A percentile compares a stretch with the other conserved stretches of the same genome.
These are phyloP conservation scores for Philonicus albiceps DNA, from an alignment of 2,888 invertebrate species.

Conservation along the genomic window DNA sequence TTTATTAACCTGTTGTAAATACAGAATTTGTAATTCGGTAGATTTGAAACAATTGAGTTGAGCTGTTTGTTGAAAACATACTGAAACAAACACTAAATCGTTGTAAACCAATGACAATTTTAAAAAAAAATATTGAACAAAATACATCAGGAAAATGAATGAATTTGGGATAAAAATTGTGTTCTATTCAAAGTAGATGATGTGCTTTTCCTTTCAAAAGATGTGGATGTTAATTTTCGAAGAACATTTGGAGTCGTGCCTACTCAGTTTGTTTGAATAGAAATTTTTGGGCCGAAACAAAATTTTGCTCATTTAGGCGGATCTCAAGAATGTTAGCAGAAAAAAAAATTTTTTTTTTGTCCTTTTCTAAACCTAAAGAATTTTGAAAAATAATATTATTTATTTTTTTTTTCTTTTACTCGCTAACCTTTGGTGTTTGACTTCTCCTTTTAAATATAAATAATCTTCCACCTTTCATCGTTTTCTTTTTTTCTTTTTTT, in stretches of 20 bases:
- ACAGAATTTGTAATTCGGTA: not conserved
- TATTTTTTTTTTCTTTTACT: slow-evolving; percentile 37
- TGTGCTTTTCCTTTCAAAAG: slow-evolving; percentile 48
- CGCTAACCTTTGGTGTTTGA: slow-evolving; percentile 48
- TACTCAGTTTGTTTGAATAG: slow-evolving; percentile 8
- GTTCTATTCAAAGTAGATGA: not conserved
- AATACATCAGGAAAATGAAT: slow-evolving; percentile 35
- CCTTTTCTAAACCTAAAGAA: slow-evolving; percentile 31
- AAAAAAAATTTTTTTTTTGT: not conserved
- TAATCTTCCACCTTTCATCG: not conserved
- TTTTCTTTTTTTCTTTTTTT: not conserved
- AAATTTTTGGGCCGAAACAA: slow-evolving; percentile 39
- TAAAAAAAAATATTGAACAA: slow-evolving; percentile 6
- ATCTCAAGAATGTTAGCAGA: not conserved
- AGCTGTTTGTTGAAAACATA: not conserved
- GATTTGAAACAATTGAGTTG: not conserved
- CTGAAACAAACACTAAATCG: not conserved
- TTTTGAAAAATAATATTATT: slow-evolving; percentile 32
- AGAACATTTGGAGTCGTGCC: slow-evolving; percentile 14
- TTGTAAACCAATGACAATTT: not conserved
- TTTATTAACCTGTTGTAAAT: not conserved
- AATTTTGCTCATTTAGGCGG: not conserved
- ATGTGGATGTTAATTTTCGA: slow-evolving; percentile 34
- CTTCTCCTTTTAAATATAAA: slow-evolving; percentile 24
- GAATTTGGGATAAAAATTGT: slow-evolving; percentile 50